A percentile compares a stretch with the other conserved stretches of the same genome.
Evolutionary conservation across 1,140 invertebrate genomes (phyloP).

Genomic region (Drosophila aff.): DNA sequence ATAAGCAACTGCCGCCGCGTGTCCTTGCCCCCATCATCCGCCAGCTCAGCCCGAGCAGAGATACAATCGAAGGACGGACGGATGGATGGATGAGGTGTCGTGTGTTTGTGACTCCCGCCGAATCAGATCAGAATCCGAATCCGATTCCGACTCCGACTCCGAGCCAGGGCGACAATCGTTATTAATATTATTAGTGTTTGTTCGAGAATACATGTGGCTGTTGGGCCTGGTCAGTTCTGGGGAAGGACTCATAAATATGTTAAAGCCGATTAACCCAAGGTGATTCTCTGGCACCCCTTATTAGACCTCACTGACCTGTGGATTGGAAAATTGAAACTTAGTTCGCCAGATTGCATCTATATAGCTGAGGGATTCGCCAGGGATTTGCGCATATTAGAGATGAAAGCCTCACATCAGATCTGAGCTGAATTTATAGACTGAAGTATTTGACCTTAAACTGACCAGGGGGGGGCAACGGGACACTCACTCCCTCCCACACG

Average conservation of each 20-base stretch:
- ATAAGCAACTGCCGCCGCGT: slow-evolving; percentile 81
- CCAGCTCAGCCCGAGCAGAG: slow-evolving; percentile 21
- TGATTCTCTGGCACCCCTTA: slow-evolving; percentile 8
- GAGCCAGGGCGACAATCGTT: slow-evolving; percentile 61
- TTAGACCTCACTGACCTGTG: slow-evolving; percentile 30
- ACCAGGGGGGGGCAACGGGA: not conserved
- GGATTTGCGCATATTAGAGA: slow-evolving; percentile 18
- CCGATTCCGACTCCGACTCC: slow-evolving; percentile 45
- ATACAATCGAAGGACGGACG: slow-evolving; percentile 53
- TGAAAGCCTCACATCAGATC: not conserved
- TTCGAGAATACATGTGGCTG: not conserved
- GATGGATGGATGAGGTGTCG: slow-evolving; percentile 39
- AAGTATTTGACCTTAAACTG: slow-evolving; percentile 12
- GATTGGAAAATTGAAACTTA: slow-evolving; percentile 59
- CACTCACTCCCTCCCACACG: not conserved
- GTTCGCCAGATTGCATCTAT: slow-evolving; percentile 5
- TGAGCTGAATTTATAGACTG: not conserved
- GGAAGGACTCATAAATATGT: not conserved
- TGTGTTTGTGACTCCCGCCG: slow-evolving; percentile 67
- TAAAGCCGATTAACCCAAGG: slow-evolving; percentile 14
- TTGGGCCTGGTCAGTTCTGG: slow-evolving; percentile 9
- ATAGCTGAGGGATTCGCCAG: not conserved
- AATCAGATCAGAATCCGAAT: slow-evolving; percentile 50
- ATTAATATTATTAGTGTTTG: slow-evolving; percentile 82
- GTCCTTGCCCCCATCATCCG: slow-evolving; percentile 18